Base-by-base conservation (phyloP, 2,113 vertebrate genomes). In the Passer domesticus region DNA sequence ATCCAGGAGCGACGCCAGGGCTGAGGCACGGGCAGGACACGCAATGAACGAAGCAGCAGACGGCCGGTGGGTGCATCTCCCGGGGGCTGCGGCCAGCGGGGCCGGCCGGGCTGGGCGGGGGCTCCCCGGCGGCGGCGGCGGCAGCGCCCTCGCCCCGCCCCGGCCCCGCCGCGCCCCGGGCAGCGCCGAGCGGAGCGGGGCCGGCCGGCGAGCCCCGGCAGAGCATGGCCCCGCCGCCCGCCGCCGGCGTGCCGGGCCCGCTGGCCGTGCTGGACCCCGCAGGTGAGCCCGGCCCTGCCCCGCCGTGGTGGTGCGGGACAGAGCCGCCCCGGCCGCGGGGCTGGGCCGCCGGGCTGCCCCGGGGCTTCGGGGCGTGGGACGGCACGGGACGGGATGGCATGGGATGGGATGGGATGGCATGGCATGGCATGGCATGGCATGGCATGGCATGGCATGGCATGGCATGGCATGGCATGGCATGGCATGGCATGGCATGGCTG, bases 221-320 rank as follows among this genome's bases (percentile, higher is more conserved):
- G 53, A 31, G 11, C 30, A 67, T 67, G 64, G 44, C 9, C 24
- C 66, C 33, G 66, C 44, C 44, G 44, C 18, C 53, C 53, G 44
- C 4, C 44, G 16, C 64, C 23, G 44, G 44, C 64, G 33, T 27
- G 66, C 2, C 66, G 23, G 44, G 66, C 24, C 66, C 97, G 11
- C 64, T 96, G 90, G 95, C 96, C 35, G 25, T 95, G 92, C 90
- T 97, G 96, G 97, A 97, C 59, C 70, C 91, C 66, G 24, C 95
- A 96, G 98, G 97, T 98, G 94, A 97, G 96, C 37, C 17, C 53
- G 46, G 46, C 46, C 11, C 46, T 47, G 46, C 46, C 46, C 46
- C 46, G 20, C 46, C 46, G 35, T 37, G 35, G 35, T 37, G 35
- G 8, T 37, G 35, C 35, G 35, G 35, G 35, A 37, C 35, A 37